Conservation (phyloP, 2,797 vertebrate species). For the Sebastes cheni region DNA sequence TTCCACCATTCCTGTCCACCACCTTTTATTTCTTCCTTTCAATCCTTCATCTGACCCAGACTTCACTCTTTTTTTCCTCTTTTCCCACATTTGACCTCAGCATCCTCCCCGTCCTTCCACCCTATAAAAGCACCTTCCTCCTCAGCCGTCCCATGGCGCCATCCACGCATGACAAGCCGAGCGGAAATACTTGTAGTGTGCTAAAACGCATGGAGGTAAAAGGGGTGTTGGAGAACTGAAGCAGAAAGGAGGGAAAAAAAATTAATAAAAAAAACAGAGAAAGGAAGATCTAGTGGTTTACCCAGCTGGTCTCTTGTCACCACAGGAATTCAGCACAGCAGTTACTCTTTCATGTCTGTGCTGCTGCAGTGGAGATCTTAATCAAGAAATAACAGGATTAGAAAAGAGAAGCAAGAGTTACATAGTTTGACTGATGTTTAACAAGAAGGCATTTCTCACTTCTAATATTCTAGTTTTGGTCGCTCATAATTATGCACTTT, state of each 20-base stretch:
- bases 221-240: constrained; percentile 9
- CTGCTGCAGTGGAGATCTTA: constrained; percentile 4
- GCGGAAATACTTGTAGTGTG: constrained; percentile 41
- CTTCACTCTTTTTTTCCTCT: not conserved
- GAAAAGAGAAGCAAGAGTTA: not conserved
- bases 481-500: not conserved
- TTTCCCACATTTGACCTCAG: constrained; percentile 20
- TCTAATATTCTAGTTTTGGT: not conserved
- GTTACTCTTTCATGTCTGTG: not conserved
- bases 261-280: not conserved
- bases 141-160: not conserved
- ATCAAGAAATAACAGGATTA: not conserved
- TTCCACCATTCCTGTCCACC: constrained; percentile 27
- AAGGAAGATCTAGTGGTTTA: constrained; percentile 9
- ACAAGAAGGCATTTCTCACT: not conserved
- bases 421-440: not conserved
- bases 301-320: constrained; percentile 16
- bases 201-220: constrained; percentile 58
- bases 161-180: constrained; percentile 28
- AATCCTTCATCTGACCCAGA: constrained; percentile 39
- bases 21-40: constrained; percentile 14
- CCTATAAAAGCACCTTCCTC: constrained; percentile 6
- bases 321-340: constrained; percentile 12
- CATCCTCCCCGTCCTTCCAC: not conserved
- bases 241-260: not conserved